Percentiles rank a stretch among this genome's conserved stretches.
phyloP scores from a whole-genome alignment of 2,888 invertebrate genomes.

The Rhagium mordax region DNA sequence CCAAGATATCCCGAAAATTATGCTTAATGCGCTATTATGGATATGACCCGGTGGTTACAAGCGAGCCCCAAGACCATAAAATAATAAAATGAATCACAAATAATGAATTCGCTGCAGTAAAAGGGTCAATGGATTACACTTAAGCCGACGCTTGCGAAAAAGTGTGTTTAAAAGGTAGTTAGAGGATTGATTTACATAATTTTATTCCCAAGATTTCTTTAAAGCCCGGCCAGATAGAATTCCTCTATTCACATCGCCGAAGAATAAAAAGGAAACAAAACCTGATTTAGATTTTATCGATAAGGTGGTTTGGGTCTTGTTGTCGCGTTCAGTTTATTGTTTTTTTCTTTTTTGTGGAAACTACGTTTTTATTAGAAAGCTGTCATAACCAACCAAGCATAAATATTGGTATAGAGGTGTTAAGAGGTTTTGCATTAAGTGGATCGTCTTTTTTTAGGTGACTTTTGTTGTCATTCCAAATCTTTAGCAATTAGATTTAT shows the following conservation, averaged over 20 bases:
- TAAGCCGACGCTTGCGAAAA: conserved; percentile 45
- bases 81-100: conserved; percentile 9
- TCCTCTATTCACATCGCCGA: conserved; percentile 5
- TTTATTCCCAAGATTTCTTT: conserved; percentile 50
- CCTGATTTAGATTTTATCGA: conserved; percentile 8
- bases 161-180: conserved; percentile 53
- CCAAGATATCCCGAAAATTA: not conserved
- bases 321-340: not conserved
- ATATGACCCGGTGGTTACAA: not conserved
- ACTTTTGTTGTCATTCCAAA: too few species aligned
- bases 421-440: not conserved
- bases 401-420: not conserved
- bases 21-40: not conserved
- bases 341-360: not conserved
- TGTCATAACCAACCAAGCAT: not conserved
- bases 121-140: conserved; percentile 42
- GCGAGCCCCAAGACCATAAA: conserved; percentile 2
- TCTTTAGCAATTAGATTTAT: too few species aligned
- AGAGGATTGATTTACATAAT: conserved; percentile 54
- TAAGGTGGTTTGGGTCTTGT: not conserved
- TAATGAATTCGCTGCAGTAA: conserved; percentile 43
- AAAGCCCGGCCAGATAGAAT: conserved; percentile 23
- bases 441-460: not conserved
- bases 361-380: not conserved
- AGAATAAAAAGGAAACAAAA: conserved; percentile 7